These are phyloP conservation scores for Corticium candelabrum DNA, from an alignment of 37 sponge, comb jelly and placozoan species.

Conservation along the genomic window DNA sequence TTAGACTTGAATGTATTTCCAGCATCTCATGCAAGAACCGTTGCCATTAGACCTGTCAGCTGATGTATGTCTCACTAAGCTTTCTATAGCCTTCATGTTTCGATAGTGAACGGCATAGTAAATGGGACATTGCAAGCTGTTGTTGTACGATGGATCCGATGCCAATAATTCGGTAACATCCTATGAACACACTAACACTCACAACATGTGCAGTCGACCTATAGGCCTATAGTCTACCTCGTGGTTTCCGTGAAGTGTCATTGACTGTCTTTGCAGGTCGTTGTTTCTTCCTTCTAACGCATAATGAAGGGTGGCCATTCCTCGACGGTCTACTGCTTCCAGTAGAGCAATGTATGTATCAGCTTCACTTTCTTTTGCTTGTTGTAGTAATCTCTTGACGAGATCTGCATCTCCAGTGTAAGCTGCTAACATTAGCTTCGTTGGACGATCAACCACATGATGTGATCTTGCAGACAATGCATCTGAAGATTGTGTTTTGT, in stretches of 20 bases:
- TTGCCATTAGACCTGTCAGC: too few species aligned
- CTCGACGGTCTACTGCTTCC: neutral
- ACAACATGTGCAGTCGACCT: neutral
- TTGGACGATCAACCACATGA: neutral
- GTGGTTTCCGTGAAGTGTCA: neutral
- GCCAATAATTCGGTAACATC: neutral
- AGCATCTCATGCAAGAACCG: too few species aligned
- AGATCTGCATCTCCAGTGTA: neutral
- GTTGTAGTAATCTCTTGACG: neutral
- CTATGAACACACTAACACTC: neutral
- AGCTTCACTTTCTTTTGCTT: too few species aligned
- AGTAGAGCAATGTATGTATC: neutral
- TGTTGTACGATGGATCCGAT: neutral
- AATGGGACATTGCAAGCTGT: constrained; percentile 21
- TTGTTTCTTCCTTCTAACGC: neutral
- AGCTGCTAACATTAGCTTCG: neutral
- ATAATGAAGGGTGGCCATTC: neutral
- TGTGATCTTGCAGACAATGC: too few species aligned
- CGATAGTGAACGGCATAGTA: constrained; percentile 43
- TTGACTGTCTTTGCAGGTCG: neutral
- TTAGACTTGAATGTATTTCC: too few species aligned
- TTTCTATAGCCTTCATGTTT: constrained; percentile 15
- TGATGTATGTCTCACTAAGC: constrained; percentile 7
- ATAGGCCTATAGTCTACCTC: neutral
- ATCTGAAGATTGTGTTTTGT: too few species aligned